Percentiles rank a stretch among this genome's conserved stretches.
phyloP scores from a whole-genome alignment of 1,140 invertebrate genomes.

The Mercenaria mercenaria region DNA sequence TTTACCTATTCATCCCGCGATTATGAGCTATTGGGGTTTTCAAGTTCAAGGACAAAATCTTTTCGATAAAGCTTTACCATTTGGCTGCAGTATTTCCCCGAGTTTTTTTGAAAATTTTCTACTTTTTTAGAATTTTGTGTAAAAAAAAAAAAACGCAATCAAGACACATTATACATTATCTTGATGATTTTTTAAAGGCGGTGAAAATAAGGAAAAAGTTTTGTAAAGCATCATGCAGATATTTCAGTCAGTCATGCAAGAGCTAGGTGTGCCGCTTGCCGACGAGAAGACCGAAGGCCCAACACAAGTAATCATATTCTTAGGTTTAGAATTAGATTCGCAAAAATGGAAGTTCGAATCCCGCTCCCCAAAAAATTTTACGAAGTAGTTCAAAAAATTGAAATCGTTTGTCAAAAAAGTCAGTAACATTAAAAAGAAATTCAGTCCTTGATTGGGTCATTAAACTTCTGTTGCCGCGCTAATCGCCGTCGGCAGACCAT shows the following conservation, averaged over 20 bases:
- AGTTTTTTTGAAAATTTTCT: conserved; percentile 45
- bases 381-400: not conserved
- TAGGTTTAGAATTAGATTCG: conserved; percentile 55
- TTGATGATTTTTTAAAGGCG: conserved; percentile 60
- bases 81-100: conserved; percentile 46
- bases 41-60: conserved; percentile 6
- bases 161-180: conserved; percentile 32
- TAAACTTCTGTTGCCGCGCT: conserved; percentile 64
- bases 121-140: conserved; percentile 34
- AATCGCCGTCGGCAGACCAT: conserved; percentile 45
- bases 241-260: not conserved
- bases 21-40: conserved; percentile 35
- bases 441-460: conserved; percentile 67
- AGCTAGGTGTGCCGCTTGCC: conserved; percentile 12
- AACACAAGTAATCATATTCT: not conserved
- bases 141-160: not conserved
- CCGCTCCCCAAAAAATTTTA: conserved; percentile 1
- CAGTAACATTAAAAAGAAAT: conserved; percentile 49
- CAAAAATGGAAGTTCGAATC: conserved; percentile 26
- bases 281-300: conserved; percentile 21
- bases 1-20: conserved; percentile 14
- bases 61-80: conserved; percentile 55
- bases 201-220: not conserved
- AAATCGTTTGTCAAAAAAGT: not conserved
- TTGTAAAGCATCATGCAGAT: not conserved